Conservation (phyloP, 2,797 vertebrate species). For the Lagorchestes hirsutus region DNA sequence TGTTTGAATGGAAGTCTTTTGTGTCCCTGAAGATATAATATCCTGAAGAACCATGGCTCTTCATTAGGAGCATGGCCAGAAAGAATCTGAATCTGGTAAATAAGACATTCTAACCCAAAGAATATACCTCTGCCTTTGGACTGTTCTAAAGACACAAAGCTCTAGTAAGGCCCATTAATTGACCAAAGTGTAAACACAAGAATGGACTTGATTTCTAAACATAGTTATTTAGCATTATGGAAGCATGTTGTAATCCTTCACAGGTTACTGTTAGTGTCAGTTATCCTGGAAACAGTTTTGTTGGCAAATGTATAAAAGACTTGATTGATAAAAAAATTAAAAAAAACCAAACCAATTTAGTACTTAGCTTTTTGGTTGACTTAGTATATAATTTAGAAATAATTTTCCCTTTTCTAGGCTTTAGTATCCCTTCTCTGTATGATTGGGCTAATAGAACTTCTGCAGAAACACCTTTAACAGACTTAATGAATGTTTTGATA, state of each 20-base stretch:
- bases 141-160: slow-evolving; percentile 7
- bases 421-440: slow-evolving; percentile 9
- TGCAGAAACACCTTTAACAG: not conserved
- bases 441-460: not conserved
- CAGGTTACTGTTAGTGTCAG: not conserved
- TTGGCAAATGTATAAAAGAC: not conserved
- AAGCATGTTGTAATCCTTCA: not conserved
- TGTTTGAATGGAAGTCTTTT: slow-evolving; percentile 40
- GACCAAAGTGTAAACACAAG: not conserved
- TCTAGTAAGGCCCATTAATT: not conserved
- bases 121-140: not conserved
- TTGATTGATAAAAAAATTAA: not conserved
- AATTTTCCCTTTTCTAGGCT: not conserved
- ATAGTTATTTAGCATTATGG: slow-evolving; percentile 27
- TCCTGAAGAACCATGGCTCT: not conserved
- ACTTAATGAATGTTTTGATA: not conserved
- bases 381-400: not conserved
- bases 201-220: slow-evolving; percentile 11
- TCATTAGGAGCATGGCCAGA: not conserved
- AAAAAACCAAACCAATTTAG: not conserved
- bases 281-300: not conserved
- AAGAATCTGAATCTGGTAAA: rapidly evolving
- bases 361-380: not conserved
- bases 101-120: not conserved
- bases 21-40: slow-evolving; percentile 35